These are phyloP conservation scores for Lasiommata megera DNA, from an alignment of 2,888 invertebrate genomes.

Conservation along the genomic window DNA sequence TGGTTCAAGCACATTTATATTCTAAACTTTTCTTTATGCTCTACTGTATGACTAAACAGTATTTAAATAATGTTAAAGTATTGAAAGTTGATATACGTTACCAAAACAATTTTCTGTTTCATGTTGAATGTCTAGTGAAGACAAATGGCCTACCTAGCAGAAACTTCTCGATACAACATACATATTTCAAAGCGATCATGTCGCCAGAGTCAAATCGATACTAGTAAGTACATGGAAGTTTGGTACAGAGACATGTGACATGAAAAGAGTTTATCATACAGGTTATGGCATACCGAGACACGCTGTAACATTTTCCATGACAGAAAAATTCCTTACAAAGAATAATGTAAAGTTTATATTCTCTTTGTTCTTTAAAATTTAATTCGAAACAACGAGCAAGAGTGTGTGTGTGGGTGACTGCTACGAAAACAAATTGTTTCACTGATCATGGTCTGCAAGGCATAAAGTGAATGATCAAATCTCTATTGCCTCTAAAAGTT, in stretches of 20 bases:
- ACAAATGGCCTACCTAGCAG: background rate
- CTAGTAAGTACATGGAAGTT: background rate
- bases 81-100: background rate
- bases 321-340: too few species aligned
- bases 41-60: background rate
- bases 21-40: background rate
- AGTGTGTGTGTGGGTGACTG: too few species aligned
- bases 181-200: background rate
- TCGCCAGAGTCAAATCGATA: conserved; percentile 3
- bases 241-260: background rate
- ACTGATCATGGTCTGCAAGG: too few species aligned
- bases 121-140: background rate
- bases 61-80: background rate
- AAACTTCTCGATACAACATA: background rate
- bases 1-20: background rate
- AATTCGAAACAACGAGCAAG: too few species aligned
- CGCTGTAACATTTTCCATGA: background rate
- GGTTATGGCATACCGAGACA: background rate
- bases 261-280: background rate
- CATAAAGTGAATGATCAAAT: too few species aligned
- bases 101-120: background rate
- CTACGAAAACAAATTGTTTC: too few species aligned
- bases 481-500: too few species aligned
- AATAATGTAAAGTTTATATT: too few species aligned
- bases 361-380: too few species aligned